Evolutionary conservation across 2,113 vertebrate species (phyloP).

Genomic region (Notothenia rossii): DNA sequence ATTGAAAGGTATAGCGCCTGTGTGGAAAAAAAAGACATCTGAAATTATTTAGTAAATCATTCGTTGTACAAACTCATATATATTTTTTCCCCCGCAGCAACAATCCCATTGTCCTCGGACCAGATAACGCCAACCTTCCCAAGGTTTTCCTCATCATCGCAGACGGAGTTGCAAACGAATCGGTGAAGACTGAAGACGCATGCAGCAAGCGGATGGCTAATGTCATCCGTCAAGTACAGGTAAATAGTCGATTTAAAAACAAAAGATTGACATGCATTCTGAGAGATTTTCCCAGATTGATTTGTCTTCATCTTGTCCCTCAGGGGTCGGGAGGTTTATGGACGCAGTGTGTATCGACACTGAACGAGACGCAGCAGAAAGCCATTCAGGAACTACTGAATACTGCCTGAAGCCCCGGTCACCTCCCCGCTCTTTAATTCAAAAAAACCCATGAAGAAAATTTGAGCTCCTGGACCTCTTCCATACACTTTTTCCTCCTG

Average conservation of each 20-base stretch:
- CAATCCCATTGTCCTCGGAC: constrained; percentile 95
- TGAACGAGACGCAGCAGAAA: constrained; percentile 95
- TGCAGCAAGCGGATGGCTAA: constrained; percentile 96
- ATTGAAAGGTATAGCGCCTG: constrained; percentile 90
- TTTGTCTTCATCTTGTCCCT: neutral
- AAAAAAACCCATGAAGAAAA: constrained; percentile 67
- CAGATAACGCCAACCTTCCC: constrained; percentile 96
- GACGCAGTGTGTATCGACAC: constrained; percentile 94
- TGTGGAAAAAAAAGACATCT: neutral
- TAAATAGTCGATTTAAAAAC: constrained; percentile 4
- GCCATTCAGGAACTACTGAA: constrained; percentile 97
- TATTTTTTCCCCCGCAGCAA: constrained; percentile 84
- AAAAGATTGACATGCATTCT: neutral
- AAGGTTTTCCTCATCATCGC: constrained; percentile 97
- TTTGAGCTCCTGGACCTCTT: constrained; percentile 67
- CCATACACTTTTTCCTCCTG: constrained; percentile 67
- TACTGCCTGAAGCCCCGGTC: constrained; percentile 83
- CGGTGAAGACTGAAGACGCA: constrained; percentile 93
- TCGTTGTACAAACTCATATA: no score
- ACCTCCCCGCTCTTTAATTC: constrained; percentile 49
- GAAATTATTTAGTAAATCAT: neutral
- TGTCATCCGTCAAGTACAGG: constrained; percentile 98
- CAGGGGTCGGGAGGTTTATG: constrained; percentile 95
- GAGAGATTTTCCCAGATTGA: neutral
- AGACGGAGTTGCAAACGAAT: constrained; percentile 94